Base-by-base conservation (phyloP, 2,888 invertebrate genomes). In the Volucella bombylans region DNA sequence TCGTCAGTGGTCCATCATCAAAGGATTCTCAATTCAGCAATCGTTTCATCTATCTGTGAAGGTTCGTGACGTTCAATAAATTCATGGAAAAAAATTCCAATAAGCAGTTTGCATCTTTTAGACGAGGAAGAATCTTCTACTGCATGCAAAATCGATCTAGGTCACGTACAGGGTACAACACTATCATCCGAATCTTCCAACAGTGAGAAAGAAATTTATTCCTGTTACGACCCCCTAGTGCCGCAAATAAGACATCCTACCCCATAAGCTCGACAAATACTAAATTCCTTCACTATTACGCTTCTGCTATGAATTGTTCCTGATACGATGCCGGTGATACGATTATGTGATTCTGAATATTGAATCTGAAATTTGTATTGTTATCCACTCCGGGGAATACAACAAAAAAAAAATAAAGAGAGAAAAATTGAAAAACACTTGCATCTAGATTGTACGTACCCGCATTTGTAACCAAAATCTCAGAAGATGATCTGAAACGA, bases 391-490 rank as follows among this genome's bases (percentile, higher is more conserved):
- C 49, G 59, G 64, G 12, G 54, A 23, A 23, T 23, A 23, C 18
- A 23, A 23, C 18, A 23, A 23, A 64, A 55, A 49, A 57, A 47
- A 57, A 39, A n/a, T n/a, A n/a, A 47, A 39, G 49, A 23, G 54
- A 57, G 0, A n/a, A 61, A 45, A 52, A 43, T 31, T 31, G 45
- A 64, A 64, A 59, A 79, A 83, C 83, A 83, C 83, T 83, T 83
- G 83, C 79, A 83, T 79, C 79, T 54, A 23, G 15, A 18, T 18
- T 59, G 18, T 43, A 23, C 15, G 62, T 79, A 83, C 83, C 83
- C 83, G 83, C 79, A 83, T 82, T 64, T 82, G 64, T 57, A 65
- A 43, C 18, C 31, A 61, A 69, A 69, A 68, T 80, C 82, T 83
- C 52, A 69, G 83, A 31, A 31, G 31, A 83, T 83, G 54, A 65